These are phyloP conservation scores for Drosophila nebulosa DNA, from an alignment of 1,140 invertebrate species.

Conservation along the genomic window DNA sequence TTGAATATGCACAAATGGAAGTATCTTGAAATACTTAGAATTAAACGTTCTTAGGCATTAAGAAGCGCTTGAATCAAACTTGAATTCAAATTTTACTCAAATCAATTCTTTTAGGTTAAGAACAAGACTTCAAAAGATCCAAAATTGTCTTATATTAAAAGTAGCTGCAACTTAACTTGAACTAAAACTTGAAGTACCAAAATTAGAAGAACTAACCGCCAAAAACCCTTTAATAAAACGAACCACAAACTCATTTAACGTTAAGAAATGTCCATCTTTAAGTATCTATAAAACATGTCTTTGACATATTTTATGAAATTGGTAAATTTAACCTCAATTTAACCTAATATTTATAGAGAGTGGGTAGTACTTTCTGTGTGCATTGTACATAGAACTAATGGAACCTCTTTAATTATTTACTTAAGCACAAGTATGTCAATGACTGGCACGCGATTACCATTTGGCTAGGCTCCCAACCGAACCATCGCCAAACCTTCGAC, in stretches of 20 bases:
- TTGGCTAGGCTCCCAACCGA: constrained; percentile 12
- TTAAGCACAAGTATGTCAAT: constrained; percentile 54
- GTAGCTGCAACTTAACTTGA: too few relatives aligned
- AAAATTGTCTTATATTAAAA: too few relatives aligned
- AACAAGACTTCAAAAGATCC: too few relatives aligned
- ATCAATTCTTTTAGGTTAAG: too few relatives aligned
- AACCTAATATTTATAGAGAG: neutral
- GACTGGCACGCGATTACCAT: constrained; percentile 47
- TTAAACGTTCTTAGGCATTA: too few relatives aligned
- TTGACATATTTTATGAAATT: neutral
- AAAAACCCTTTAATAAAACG: too few relatives aligned
- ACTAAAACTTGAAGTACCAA: too few relatives aligned
- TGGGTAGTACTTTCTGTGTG: neutral
- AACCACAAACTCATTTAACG: neutral
- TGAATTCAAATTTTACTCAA: too few relatives aligned
- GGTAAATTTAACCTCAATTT: neutral
- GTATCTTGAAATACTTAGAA: too few relatives aligned
- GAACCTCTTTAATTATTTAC: constrained; percentile 8
- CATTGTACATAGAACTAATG: neutral
- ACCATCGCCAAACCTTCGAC: neutral
- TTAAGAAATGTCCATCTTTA: neutral
- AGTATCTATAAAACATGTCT: neutral
- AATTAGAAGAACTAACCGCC: too few relatives aligned
- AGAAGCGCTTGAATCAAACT: too few relatives aligned
- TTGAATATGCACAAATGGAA: too few relatives aligned